These are phyloP conservation scores for Casuarius casuarius DNA, from an alignment of 2,113 vertebrate species.

Conservation along the genomic window DNA sequence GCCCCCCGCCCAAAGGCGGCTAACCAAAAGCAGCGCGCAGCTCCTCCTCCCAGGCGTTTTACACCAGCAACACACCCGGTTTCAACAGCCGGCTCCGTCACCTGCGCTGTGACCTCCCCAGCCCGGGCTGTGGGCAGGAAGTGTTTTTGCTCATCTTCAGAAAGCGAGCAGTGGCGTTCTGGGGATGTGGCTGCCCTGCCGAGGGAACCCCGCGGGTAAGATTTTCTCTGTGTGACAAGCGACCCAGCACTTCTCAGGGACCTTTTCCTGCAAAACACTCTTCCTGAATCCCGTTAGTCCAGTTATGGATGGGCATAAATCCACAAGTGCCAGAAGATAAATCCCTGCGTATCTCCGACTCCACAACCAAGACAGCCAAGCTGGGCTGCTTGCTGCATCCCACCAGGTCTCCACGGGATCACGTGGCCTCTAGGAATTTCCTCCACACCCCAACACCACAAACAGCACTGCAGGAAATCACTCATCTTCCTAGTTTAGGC, in stretches of 20 bases:
- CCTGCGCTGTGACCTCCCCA: fast-evolving
- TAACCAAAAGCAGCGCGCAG: background rate
- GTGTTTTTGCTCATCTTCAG: background rate
- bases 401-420: background rate
- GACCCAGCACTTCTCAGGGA: background rate
- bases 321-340: background rate
- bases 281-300: fast-evolving
- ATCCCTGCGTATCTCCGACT: background rate
- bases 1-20: background rate
- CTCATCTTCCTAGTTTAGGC: background rate
- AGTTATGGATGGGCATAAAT: background rate
- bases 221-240: fast-evolving
- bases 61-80: background rate
- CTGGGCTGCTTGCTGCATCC: fast-evolving
- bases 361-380: fast-evolving
- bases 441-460: background rate
- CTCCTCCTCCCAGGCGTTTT: background rate
- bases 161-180: background rate
- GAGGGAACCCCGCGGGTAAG: background rate
- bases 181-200: background rate
- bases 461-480: background rate
- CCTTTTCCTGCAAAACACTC: background rate
- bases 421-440: fast-evolving
- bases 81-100: background rate
- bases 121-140: background rate